A percentile compares a stretch with the other conserved stretches of the same genome.
Evolutionary conservation across 2,888 invertebrate genomes (phyloP).

Genomic region (Alitta virens): DNA sequence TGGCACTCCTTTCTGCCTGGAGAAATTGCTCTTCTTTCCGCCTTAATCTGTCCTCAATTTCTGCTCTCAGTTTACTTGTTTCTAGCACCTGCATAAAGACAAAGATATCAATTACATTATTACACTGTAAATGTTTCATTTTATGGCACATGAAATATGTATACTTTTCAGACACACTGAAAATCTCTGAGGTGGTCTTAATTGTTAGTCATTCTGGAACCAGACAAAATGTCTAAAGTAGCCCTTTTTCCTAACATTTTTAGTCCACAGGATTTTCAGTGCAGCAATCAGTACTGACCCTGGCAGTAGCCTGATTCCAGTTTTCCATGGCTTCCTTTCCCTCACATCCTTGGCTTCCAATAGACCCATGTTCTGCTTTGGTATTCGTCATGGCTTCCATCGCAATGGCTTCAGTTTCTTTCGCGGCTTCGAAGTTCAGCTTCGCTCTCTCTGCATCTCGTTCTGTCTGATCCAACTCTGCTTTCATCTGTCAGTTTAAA

Average conservation of each 20-base stretch:
- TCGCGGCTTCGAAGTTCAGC: slow-evolving; percentile 11
- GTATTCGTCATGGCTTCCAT: slow-evolving; percentile 3
- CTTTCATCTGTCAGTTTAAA: slow-evolving; percentile 8
- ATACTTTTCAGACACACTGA: too few relatives aligned
- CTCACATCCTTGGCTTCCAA: slow-evolving; percentile 5
- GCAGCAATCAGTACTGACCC: slow-evolving; percentile 3
- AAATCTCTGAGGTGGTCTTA: too few relatives aligned
- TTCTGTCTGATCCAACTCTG: slow-evolving; percentile 6
- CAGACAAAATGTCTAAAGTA: too few relatives aligned
- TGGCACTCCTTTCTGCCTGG: not conserved
- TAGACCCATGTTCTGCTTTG: too few relatives aligned
- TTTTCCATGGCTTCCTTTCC: slow-evolving; percentile 11
- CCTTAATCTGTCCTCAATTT: not conserved
- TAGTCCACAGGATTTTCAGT: not conserved
- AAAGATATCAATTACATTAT: too few relatives aligned
- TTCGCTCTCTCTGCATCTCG: slow-evolving; percentile 2
- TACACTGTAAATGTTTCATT: too few relatives aligned
- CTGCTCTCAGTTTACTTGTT: slow-evolving; percentile 11
- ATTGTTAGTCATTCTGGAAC: too few relatives aligned
- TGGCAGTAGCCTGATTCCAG: slow-evolving; percentile 13
- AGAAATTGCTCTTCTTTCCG: not conserved
- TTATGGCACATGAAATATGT: too few relatives aligned
- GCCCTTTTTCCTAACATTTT: too few relatives aligned
- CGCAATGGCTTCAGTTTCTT: slow-evolving; percentile 13
- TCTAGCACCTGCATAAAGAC: not conserved